A percentile compares a stretch with the other conserved stretches of the same genome.
phyloP scores from a whole-genome alignment of 2,113 vertebrate genomes.

The Deroptyus accipitrinus region DNA sequence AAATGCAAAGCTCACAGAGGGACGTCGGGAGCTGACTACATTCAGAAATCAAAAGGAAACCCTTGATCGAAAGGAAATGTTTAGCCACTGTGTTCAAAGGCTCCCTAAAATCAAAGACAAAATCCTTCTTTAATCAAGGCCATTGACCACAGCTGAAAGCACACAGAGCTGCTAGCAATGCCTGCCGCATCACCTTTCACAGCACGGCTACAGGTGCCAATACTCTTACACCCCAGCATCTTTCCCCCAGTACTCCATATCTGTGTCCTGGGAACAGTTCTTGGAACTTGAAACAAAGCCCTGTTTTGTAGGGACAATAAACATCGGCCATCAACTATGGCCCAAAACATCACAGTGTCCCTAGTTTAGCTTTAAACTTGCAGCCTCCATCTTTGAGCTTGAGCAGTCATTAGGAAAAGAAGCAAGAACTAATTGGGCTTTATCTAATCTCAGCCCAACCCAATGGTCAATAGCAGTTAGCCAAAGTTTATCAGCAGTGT shows the following conservation, averaged over 20 bases:
- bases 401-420: not conserved
- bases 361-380: not conserved
- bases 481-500: slow-evolving; percentile 13
- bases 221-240: not conserved
- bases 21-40: not conserved
- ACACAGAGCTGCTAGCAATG: not conserved
- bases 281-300: not conserved
- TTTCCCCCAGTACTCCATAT: not conserved
- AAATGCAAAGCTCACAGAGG: slow-evolving; percentile 9
- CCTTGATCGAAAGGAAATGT: slow-evolving; percentile 42
- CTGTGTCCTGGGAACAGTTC: not conserved
- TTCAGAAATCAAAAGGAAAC: slow-evolving; percentile 48
- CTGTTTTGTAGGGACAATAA: not conserved
- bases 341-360: not conserved
- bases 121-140: slow-evolving; percentile 59
- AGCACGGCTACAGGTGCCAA: not conserved
- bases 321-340: not conserved
- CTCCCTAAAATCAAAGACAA: slow-evolving; percentile 65
- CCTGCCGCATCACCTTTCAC: not conserved
- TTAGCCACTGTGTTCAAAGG: slow-evolving; percentile 55
- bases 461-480: not conserved
- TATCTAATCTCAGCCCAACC: slow-evolving; percentile 28
- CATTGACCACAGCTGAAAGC: slow-evolving; percentile 52
- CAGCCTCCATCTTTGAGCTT: not conserved
- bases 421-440: not conserved